Conservation (phyloP, 2,888 invertebrate species). For the Amaurobius ferox region DNA sequence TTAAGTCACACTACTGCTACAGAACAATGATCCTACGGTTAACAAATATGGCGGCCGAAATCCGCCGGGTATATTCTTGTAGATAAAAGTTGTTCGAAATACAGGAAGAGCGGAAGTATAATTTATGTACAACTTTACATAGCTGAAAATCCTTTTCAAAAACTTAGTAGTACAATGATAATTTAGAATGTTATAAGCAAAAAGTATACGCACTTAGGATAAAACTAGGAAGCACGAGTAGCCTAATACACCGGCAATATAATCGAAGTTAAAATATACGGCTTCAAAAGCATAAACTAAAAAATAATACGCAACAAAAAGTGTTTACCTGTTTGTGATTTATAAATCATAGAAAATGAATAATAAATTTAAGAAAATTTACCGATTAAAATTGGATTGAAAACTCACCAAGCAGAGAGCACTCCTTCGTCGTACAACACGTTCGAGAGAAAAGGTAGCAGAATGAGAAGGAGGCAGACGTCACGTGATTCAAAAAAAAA, state of each 20-base stretch:
- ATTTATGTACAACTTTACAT: too few species aligned
- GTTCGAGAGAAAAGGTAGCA: slow-evolving; percentile 9
- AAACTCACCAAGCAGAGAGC: background rate
- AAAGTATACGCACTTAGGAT: too few species aligned
- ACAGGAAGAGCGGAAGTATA: too few species aligned
- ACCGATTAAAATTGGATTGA: background rate
- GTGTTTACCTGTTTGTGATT: background rate
- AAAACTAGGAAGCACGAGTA: background rate
- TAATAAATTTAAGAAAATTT: background rate
- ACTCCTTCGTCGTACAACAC: slow-evolving; percentile 18
- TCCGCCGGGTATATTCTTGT: slow-evolving; percentile 15
- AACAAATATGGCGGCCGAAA: slow-evolving; percentile 59
- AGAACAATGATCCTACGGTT: background rate
- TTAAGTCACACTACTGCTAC: too few species aligned
- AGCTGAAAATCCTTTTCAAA: too few species aligned
- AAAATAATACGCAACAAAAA: background rate
- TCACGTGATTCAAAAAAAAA: slow-evolving; percentile 26
- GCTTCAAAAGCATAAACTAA: background rate
- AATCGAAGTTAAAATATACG: background rate
- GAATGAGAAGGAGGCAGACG: slow-evolving; percentile 25
- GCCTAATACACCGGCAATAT: background rate
- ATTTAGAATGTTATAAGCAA: too few species aligned
- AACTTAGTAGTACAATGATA: too few species aligned
- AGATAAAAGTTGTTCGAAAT: too few species aligned
- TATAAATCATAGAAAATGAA: background rate